Evolutionary conservation across 2,888 invertebrate genomes (phyloP), one percentile per base, ranked within the genome.

Genomic region (Lydus trimaculatus): DNA sequence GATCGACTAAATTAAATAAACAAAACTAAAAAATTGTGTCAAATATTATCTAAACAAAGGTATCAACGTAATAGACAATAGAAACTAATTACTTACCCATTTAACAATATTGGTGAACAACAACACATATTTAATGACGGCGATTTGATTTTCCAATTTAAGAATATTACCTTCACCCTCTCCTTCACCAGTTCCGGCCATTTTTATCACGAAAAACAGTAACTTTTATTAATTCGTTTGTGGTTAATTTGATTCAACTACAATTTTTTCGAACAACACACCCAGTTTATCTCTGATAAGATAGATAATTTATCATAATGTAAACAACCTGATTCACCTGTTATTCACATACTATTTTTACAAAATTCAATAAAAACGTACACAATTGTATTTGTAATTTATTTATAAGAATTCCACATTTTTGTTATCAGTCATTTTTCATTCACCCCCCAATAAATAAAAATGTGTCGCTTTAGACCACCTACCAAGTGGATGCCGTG

Each of bases 61-160:
- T 33, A 5, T 33, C 8, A 33, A 33, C 8, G 11, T 9, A 15
- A 36, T n/a, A 20, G 59, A 15, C n/a, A 48, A 65, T 48, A 61
- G 17, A 31, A 52, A 64, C n/a, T n/a, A n/a, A 58, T 63, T 48
- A 90, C 92, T 89, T 83, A 94, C 94, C 93, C 93, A 93, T 79
- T 92, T 85, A 63, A 95, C 88, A 63, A 93, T 90, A 83, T 94
- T 95, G 84, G 93, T 90, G 81, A 93, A 94, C 79, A 95, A 91
- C 73, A 95, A 86, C 60, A 92, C 91, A 85, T 94, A 95, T 85
- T 94, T 95, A 73, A 95, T 89, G 81, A 92, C 91, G 73, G 91
- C 91, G 79, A 94, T 94, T 81, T 92, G 91, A 75, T 91, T 91
- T 82, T 93, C 93, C 79, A 94, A 86, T 80, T 90, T 90, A 31